phyloP scores from a whole-genome alignment of 2,113 vertebrate species.

The Epinephelus lanceolatus region DNA sequence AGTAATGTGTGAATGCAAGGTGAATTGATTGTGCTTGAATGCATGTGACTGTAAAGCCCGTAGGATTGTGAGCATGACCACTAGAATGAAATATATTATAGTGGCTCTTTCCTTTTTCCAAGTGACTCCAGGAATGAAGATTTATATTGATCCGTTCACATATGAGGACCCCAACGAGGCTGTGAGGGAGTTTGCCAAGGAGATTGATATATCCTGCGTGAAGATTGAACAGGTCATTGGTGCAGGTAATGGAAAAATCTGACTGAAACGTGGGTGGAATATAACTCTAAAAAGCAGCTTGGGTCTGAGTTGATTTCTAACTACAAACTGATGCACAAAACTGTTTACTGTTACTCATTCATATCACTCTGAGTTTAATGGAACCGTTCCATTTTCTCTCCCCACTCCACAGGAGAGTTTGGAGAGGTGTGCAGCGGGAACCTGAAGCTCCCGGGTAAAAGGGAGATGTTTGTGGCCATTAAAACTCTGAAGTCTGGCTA shows the following conservation, averaged over 20 bases:
- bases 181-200: slow-evolving; percentile 97
- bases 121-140: slow-evolving; percentile 99
- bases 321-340: slow-evolving; percentile 20
- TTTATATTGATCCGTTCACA: slow-evolving; percentile 98
- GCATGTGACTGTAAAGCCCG: slow-evolving; percentile 29
- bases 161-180: slow-evolving; percentile 99
- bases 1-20: slow-evolving; percentile 33
- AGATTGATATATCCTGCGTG: slow-evolving; percentile 98
- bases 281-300: slow-evolving; percentile 3
- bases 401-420: slow-evolving; percentile 89
- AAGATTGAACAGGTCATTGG: slow-evolving; percentile 99
- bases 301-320: slow-evolving; percentile 39
- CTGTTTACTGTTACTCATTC: slow-evolving; percentile 10
- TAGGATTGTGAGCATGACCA: slow-evolving; percentile 10
- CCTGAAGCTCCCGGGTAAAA: slow-evolving; percentile 95
- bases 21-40: slow-evolving; percentile 46
- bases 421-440: slow-evolving; percentile 98
- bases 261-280: slow-evolving; percentile 50
- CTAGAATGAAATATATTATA: slow-evolving; percentile 73
- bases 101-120: slow-evolving; percentile 75
- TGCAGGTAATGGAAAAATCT: slow-evolving; percentile 89
- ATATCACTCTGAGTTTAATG: background rate
- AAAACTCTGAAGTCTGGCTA: slow-evolving; percentile 97
- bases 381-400: background rate
- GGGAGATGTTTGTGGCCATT: slow-evolving; percentile 98